Evolutionary conservation across 1,140 invertebrate genomes (phyloP), one percentile per base, ranked within the genome.

Genomic region (Orchesella cincta): DNA sequence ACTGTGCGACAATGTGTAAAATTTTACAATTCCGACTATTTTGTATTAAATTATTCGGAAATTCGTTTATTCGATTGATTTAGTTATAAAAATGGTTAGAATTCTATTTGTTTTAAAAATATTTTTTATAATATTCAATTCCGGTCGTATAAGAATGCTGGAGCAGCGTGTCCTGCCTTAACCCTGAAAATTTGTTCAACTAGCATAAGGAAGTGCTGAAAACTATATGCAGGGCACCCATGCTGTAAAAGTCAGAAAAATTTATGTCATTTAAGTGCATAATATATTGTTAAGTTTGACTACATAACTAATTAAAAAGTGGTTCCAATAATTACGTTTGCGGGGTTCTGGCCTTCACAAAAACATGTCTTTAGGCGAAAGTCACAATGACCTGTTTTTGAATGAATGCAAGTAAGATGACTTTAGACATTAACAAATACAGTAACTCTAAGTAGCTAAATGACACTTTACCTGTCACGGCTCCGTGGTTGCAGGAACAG

Each of bases 151-250:
- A 67, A 33, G 26, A 26, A 67, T 18, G 62, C 29, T 3, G 62
- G 62, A 8, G 26, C 62, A 8, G 33, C 5, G 5, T 33, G 8
- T 8, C 62, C 62, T 5, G 23, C 31, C 62, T 31, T 67, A 8
- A 67, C 26, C 29, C 33, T 67, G n/a, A 67, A 67, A 33, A 33
- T 33, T 5, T 31, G 1, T 67, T 67, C 26, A 5, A 12, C 62
- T 8, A 67, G 62, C n/a, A 67, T 2, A 26, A 31, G 29, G 29
- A 67, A 67, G 31, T 67, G 62, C 33, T 67, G 26, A 33, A 67
- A 67, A 23, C 62, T 67, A 29, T 67, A 67, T 23, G 62, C 62
- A 8, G 62, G 62, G n/a, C 62, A 67, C 2, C 62, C 62, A 31
- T 67, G 26, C 62, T 67, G 31, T 5, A 33, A 67, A 12, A 16